Base-by-base conservation (phyloP, 2,113 vertebrate genomes). In the Bos javanicus region DNA sequence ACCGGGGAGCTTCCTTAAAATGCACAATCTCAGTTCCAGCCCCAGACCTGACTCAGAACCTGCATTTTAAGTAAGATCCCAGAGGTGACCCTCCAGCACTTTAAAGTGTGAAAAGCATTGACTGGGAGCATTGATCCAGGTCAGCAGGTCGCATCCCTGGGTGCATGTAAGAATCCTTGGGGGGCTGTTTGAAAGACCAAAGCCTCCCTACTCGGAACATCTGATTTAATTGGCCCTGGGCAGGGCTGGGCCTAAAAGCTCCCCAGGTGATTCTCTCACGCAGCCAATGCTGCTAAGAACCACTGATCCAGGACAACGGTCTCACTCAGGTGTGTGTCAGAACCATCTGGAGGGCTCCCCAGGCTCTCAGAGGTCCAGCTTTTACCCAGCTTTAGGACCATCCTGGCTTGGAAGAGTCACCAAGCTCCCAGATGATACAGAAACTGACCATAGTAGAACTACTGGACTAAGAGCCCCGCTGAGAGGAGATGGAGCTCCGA, bases 391-490 rank as follows among this genome's bases (percentile, higher is more conserved):
- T 30, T 81, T 50, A 26, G 8, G n/a, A 14, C 14, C 33, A 11
- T 1, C 71, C 43, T 36, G 64, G 28, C 39, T 21, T 64, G 78
- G 36, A 7, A 67, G 48, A 56, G n/a, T 21, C 25, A 21, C 12
- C 10, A 64, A 39, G 54, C 12, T 87, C 64, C 57, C 50, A 30
- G 25, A 21, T 48, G 30, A 43, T 39, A 30, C 67, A 52, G 26
- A 52, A 39, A 52, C 15, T 57, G 12, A 57, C 15, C 12, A 15
- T 36, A 12, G 5, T 6, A 52, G 6, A 11, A 36, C 3, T 3
- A 1, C n/a, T 17, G 21, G 43, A 46, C 10, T 11, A 25, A 0
- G 14, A 67, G 26, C n/a, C 39, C 2, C 0, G 0, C 26, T 28
- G 33, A 2, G 19, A 30, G 12, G 3, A 2, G 3, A 1, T 8